Evolutionary conservation across 2,113 vertebrate genomes (phyloP).

Genomic region (Pyrgilauda ruficollis): DNA sequence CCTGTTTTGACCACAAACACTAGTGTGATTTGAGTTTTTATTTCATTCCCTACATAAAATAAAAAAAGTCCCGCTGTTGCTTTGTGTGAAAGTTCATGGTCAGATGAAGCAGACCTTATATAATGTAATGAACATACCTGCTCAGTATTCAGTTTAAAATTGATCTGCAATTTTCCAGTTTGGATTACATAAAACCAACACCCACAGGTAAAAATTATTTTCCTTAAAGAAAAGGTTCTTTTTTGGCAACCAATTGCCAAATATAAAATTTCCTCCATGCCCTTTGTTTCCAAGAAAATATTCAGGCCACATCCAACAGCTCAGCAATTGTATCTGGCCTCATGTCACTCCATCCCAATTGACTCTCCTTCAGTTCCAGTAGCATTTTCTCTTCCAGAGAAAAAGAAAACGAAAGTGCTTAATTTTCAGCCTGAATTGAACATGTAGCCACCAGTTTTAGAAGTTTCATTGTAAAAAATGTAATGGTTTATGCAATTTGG

Average conservation of each 20-base stretch:
- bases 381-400: background rate
- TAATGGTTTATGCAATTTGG: background rate
- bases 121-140: background rate
- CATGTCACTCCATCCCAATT: background rate
- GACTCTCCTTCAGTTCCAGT: background rate
- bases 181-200: background rate
- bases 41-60: background rate
- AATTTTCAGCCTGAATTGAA: background rate
- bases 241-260: background rate
- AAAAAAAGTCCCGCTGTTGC: background rate
- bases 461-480: background rate
- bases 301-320: background rate
- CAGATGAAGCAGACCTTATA: background rate
- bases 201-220: background rate
- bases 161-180: background rate
- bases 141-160: fast-evolving
- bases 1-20: background rate
- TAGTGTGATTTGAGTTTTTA: background rate
- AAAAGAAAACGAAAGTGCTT: background rate
- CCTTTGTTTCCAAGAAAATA: background rate
- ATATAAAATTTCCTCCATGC: background rate
- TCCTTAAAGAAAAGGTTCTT: background rate
- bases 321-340: background rate
- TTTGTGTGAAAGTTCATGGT: background rate
- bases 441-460: background rate